Conservation (phyloP, 2,888 invertebrate genomes). For the Phymatocera aterrima region DNA sequence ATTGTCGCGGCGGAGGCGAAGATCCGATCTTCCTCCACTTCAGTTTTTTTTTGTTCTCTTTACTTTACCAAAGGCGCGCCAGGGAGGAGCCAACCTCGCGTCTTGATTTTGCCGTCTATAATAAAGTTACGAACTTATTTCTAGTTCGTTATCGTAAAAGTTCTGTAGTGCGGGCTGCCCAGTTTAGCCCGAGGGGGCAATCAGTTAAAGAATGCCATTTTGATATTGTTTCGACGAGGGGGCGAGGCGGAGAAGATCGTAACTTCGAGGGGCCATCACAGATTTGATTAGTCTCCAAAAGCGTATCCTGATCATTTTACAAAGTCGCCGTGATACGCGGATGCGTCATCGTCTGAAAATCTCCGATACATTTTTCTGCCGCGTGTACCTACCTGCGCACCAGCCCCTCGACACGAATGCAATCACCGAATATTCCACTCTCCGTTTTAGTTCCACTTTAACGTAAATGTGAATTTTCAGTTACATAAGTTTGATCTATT, state of each 20-base stretch:
- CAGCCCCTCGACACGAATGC: background rate
- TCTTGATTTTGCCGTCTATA: conserved; percentile 54
- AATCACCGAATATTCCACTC: background rate
- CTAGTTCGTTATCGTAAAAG: conserved; percentile 70
- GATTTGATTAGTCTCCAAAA: conserved; percentile 63
- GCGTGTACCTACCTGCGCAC: background rate
- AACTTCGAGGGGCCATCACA: conserved; percentile 54
- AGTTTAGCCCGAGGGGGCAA: conserved; percentile 65
- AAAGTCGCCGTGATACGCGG: background rate
- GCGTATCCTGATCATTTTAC: conserved; percentile 36
- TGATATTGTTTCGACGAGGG: conserved; percentile 62
- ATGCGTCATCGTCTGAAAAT: conserved; percentile 12
- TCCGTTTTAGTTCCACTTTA: background rate
- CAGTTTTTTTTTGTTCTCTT: conserved; percentile 55
- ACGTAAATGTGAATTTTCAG: background rate
- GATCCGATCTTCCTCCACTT: background rate
- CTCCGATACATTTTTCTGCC: background rate
- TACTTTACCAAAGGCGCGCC: conserved; percentile 51
- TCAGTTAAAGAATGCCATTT: conserved; percentile 69
- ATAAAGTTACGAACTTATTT: conserved; percentile 69
- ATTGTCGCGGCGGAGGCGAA: background rate
- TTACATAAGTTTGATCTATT: too few relatives aligned
- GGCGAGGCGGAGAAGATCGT: conserved; percentile 38
- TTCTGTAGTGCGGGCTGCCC: conserved; percentile 60
- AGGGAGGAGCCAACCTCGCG: conserved; percentile 39